These are phyloP conservation scores for Diploptera punctata DNA, from an alignment of 2,888 invertebrate species.

Conservation along the genomic window DNA sequence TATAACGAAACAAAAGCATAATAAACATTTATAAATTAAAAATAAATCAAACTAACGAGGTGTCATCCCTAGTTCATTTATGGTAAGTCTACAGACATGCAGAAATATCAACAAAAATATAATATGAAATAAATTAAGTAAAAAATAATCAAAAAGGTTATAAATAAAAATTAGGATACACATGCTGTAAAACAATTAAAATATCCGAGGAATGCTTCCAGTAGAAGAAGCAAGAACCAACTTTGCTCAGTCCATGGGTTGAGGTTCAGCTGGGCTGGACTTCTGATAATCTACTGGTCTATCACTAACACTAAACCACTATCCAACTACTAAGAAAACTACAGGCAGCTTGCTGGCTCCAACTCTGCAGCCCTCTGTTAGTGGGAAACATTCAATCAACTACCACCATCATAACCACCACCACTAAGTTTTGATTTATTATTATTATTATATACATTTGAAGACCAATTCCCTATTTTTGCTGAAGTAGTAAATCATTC, in stretches of 20 bases:
- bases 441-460: background rate
- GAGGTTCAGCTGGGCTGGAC: slow-evolving; percentile 20
- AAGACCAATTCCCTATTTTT: slow-evolving; percentile 22
- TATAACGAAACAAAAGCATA: no score
- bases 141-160: slow-evolving; percentile 12
- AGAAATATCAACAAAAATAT: slow-evolving; percentile 11
- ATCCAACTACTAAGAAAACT: slow-evolving; percentile 34
- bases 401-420: slow-evolving; percentile 3
- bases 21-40: no score
- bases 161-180: slow-evolving; percentile 12
- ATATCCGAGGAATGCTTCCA: background rate
- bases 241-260: slow-evolving; percentile 17
- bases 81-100: slow-evolving; percentile 21
- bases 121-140: slow-evolving; percentile 19
- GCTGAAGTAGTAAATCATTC: slow-evolving; percentile 14
- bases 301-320: slow-evolving; percentile 30
- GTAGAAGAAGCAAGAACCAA: background rate
- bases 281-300: slow-evolving; percentile 21
- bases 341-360: slow-evolving; percentile 22
- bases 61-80: slow-evolving; percentile 25
- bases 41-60: no score
- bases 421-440: slow-evolving; percentile 2
- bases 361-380: slow-evolving; percentile 27
- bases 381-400: slow-evolving; percentile 24
- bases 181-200: slow-evolving; percentile 19